phyloP scores from a whole-genome alignment of 92 coral and sea anemone species.

The Bergia sp. region DNA sequence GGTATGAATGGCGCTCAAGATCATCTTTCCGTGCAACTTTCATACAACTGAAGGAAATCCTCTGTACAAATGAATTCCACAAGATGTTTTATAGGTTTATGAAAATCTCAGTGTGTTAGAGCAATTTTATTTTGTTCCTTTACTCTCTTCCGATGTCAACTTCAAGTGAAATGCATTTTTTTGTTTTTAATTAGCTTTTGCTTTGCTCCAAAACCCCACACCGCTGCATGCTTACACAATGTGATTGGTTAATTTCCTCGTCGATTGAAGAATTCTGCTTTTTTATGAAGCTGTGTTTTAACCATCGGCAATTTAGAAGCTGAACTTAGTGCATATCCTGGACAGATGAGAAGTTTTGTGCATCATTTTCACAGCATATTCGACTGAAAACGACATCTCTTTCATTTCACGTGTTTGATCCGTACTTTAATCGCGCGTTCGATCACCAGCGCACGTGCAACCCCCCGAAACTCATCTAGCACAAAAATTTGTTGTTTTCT shows the following conservation, averaged over 20 bases:
- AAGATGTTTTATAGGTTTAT: too few species aligned
- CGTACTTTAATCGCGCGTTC: background rate
- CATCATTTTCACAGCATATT: too few species aligned
- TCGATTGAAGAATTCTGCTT: background rate
- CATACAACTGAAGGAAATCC: too few species aligned
- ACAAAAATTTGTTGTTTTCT: background rate
- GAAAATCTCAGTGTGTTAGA: too few species aligned
- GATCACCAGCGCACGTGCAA: background rate
- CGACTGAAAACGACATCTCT: too few species aligned
- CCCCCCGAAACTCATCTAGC: background rate
- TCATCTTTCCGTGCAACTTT: background rate
- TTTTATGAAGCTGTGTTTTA: too few species aligned
- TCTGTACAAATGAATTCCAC: too few species aligned
- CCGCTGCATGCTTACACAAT: background rate
- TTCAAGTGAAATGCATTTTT: background rate
- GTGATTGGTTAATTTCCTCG: background rate
- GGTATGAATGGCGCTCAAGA: constrained; percentile 53
- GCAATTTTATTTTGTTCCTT: too few species aligned
- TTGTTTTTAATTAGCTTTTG: background rate
- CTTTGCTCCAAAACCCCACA: background rate
- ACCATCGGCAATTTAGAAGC: background rate
- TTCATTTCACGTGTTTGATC: too few species aligned
- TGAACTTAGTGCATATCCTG: background rate
- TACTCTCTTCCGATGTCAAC: background rate
- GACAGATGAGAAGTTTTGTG: background rate